Conservation (phyloP, 2,113 vertebrate genomes). For the Leptocoma aspasia region DNA sequence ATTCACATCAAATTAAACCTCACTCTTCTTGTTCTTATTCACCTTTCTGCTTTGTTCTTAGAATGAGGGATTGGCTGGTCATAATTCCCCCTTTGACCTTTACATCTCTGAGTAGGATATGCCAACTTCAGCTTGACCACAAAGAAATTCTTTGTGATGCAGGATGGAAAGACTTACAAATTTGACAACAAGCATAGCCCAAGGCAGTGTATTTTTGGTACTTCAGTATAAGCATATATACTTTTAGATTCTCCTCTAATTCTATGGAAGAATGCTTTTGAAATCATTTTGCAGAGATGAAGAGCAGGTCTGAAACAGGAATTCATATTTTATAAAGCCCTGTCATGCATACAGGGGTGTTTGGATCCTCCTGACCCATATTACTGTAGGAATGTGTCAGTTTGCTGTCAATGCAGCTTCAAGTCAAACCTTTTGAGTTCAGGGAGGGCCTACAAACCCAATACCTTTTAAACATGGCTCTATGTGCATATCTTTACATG, state of each 20-base stretch:
- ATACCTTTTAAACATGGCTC: background rate
- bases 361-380: background rate
- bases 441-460: background rate
- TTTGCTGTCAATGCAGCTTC: background rate
- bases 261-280: background rate
- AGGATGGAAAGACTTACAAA: too few relatives aligned
- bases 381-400: background rate
- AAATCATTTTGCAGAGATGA: background rate
- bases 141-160: background rate
- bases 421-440: background rate
- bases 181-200: background rate
- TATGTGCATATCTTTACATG: fast-evolving
- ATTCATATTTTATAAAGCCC: background rate
- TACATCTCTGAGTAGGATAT: background rate
- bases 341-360: background rate
- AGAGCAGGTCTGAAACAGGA: background rate
- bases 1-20: background rate
- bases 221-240: background rate
- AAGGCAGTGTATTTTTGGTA: background rate
- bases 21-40: background rate
- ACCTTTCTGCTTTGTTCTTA: background rate
- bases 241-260: background rate
- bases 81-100: background rate
- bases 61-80: background rate
- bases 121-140: background rate